Conservation (phyloP, 1,140 invertebrate genomes). For the Parapsyche elsis region DNA sequence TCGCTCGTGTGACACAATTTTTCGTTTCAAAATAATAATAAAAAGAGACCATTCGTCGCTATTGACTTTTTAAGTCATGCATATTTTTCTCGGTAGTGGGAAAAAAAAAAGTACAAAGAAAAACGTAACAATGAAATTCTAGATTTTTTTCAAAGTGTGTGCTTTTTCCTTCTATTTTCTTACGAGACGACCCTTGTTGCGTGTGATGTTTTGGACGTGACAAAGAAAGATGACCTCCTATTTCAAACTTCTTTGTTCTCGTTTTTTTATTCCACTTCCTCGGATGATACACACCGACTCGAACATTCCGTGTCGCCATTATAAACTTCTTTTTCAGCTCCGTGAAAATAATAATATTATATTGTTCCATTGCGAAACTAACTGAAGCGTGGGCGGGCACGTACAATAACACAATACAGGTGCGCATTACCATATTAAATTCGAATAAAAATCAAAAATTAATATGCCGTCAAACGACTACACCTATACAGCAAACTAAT, state of each 20-base stretch:
- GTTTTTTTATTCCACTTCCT: conserved; percentile 36
- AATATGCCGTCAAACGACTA: background rate
- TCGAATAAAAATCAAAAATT: background rate
- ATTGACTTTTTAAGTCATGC: conserved; percentile 3
- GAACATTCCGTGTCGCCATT: conserved; percentile 39
- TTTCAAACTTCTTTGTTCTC: conserved; percentile 44
- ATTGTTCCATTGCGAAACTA: conserved; percentile 12
- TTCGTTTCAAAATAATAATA: background rate
- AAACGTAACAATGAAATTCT: conserved; percentile 23
- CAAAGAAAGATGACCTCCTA: conserved; percentile 53
- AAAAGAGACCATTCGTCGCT: background rate
- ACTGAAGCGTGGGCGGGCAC: background rate
- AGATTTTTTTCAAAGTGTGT: conserved; percentile 1
- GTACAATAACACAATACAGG: conserved; percentile 4
- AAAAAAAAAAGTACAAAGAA: background rate
- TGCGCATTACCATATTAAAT: conserved; percentile 22
- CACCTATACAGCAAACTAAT: background rate
- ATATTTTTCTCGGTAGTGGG: background rate
- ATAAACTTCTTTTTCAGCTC: conserved; percentile 29
- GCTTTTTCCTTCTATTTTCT: conserved; percentile 33
- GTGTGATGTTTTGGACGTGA: conserved; percentile 50
- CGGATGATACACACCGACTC: conserved; percentile 40
- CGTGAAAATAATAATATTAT: conserved; percentile 6
- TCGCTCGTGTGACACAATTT: background rate
- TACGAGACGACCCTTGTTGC: conserved; percentile 45